A percentile compares a stretch with the other conserved stretches of the same genome.
Evolutionary conservation across 2,113 vertebrate species (phyloP).

Genomic region (Pangasianodon gigas): DNA sequence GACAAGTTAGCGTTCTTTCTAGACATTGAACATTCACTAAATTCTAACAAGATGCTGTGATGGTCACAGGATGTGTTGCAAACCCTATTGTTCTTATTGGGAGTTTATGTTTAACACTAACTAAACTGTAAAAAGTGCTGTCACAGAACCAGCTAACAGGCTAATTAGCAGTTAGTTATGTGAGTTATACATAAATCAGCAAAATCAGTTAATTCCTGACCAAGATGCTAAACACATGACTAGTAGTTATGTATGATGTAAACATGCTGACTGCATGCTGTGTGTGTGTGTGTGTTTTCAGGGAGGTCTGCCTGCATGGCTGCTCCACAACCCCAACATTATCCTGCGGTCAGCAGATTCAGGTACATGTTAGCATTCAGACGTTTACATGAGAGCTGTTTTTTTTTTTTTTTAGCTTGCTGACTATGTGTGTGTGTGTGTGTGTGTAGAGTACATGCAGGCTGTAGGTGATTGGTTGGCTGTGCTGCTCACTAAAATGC

Average conservation of each 20-base stretch:
- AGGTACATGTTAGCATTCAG: slow-evolving; percentile 67
- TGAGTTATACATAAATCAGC: background rate
- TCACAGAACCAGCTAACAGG: background rate
- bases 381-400: background rate
- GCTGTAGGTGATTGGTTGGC: slow-evolving; percentile 88
- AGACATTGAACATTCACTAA: background rate
- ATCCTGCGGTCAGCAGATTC: slow-evolving; percentile 83
- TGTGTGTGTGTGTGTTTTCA: slow-evolving; percentile 56
- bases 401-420: background rate
- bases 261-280: slow-evolving; percentile 6
- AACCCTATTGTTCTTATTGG: background rate
- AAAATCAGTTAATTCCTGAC: background rate
- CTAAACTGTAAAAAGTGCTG: background rate
- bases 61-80: background rate
- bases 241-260: slow-evolving; percentile 4
- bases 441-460: slow-evolving; percentile 79
- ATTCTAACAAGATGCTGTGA: background rate
- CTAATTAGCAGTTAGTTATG: background rate
- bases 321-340: slow-evolving; percentile 85
- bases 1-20: background rate
- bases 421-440: slow-evolving; percentile 1
- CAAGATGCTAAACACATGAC: background rate
- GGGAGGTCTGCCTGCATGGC: slow-evolving; percentile 95
- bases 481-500: slow-evolving; percentile 86
- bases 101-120: background rate